Evolutionary conservation across 2,113 vertebrate genomes (phyloP), one percentile per base, ranked within the genome.

Genomic region (Neodon shergylaensis): DNA sequence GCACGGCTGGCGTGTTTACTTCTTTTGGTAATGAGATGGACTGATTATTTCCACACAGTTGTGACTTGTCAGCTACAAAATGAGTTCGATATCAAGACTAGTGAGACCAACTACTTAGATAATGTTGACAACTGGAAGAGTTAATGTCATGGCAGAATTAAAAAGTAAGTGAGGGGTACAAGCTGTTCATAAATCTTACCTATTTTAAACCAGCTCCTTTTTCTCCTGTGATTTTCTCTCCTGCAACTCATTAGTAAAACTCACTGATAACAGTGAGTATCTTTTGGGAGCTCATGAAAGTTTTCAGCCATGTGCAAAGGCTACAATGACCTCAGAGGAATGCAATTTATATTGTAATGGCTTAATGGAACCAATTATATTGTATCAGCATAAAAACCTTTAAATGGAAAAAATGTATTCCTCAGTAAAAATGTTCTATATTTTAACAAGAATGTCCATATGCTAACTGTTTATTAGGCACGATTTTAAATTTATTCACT

Each of bases 311-410:
- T 92, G 91, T 96, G 54, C 70, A 96, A 97, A 90, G 78, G 31
- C 85, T 94, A 92, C 95, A 95, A 94, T 95, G 90, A 97, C 82
- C 95, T 95, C 85, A 95, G 61, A 54, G 72, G 28, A 96, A 97
- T 95, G 90, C 82, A 95, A 96, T 97, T 97, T 97, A 92, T 97
- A 92, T 90, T 95, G 87, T 91, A 97, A 97, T 95, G 36, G 63
- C 85, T 95, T 97, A 97, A 97, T 97, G 90, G 88, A 97, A 92
- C 88, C 96, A 96, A 97, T 97, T 96, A 97, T 90, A 96, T 94
- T 83, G 91, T 95, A 97, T 95, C 92, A 90, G 87, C 94, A 96
- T 97, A 97, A 98, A 97, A 97, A 88, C 9, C 88, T 90, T 96
- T 93, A 94, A 97, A 93, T 97, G 90, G 83, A 93, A 95, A 96